Conservation (phyloP, 1,140 invertebrate species). For the Pogonomyrmex californicus region DNA sequence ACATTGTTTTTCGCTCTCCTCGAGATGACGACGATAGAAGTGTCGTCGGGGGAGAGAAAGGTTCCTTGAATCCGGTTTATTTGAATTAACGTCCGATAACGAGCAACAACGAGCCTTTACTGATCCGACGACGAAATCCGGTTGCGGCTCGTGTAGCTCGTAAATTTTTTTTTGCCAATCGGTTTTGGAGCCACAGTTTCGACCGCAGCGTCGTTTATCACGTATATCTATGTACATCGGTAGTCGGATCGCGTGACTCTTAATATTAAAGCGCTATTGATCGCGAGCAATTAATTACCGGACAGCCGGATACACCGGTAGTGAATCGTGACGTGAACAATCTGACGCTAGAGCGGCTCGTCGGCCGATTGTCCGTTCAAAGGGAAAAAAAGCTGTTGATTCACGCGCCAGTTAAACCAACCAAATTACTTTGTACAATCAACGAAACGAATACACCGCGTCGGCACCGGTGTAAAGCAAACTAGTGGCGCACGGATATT, state of each 20-base stretch:
- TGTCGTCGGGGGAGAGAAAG: background rate
- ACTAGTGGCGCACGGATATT: conserved; percentile 73
- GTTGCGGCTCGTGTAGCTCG: background rate
- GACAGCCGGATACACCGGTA: conserved; percentile 55
- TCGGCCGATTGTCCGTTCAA: conserved; percentile 67
- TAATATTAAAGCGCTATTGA: conserved; percentile 77
- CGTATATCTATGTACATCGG: conserved; percentile 35
- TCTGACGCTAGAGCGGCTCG: conserved; percentile 66
- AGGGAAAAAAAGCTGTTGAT: conserved; percentile 73
- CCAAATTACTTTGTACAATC: conserved; percentile 78
- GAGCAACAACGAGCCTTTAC: background rate
- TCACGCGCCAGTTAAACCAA: conserved; percentile 76
- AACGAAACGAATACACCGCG: conserved; percentile 60
- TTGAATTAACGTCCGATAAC: conserved; percentile 14
- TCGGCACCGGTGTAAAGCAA: conserved; percentile 71
- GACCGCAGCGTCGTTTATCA: conserved; percentile 65
- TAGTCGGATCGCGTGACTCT: conserved; percentile 67
- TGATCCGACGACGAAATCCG: background rate
- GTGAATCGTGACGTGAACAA: conserved; percentile 70
- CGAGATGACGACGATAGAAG: background rate
- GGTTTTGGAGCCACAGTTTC: conserved; percentile 8
- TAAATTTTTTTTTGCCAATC: conserved; percentile 43
- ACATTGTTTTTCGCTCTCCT: conserved; percentile 10
- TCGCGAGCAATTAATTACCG: conserved; percentile 75
- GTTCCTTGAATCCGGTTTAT: background rate